phyloP scores from a whole-genome alignment of 2,113 vertebrate species.

The Amphiprion percula region DNA sequence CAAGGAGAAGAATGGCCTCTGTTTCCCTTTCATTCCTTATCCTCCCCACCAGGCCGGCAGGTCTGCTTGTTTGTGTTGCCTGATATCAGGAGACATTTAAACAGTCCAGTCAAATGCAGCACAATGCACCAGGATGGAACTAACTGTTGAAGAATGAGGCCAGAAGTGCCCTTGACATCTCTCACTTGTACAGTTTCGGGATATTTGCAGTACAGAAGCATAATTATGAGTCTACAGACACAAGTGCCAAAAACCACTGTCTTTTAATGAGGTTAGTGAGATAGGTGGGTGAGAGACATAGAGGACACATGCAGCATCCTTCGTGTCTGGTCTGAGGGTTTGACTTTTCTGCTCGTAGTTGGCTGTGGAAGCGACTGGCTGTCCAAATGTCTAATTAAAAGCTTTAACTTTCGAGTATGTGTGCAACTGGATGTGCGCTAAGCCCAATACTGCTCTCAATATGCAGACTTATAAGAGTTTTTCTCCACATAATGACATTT shows the following conservation, averaged over 20 bases:
- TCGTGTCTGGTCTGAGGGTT: conserved; percentile 23
- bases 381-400: conserved; percentile 45
- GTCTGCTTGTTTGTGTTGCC: conserved; percentile 77
- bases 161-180: conserved; percentile 61
- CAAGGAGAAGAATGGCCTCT: conserved; percentile 74
- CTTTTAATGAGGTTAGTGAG: conserved; percentile 54
- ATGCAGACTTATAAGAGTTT: background rate
- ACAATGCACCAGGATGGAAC: conserved; percentile 67
- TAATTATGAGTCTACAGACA: conserved; percentile 46
- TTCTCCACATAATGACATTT: conserved; percentile 20
- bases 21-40: conserved; percentile 75
- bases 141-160: conserved; percentile 66
- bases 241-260: conserved; percentile 23
- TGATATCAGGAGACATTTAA: conserved; percentile 77
- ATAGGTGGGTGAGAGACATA: conserved; percentile 24
- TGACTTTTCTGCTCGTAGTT: conserved; percentile 16
- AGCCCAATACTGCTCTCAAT: background rate
- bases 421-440: conserved; percentile 3
- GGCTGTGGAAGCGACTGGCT: conserved; percentile 26
- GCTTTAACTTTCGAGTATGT: conserved; percentile 65
- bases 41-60: conserved; percentile 67
- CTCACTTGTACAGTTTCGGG: conserved; percentile 44
- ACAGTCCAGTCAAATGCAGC: conserved; percentile 66
- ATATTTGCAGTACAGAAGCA: conserved; percentile 43
- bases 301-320: conserved; percentile 23